phyloP scores from a whole-genome alignment of 2,797 vertebrate species.

The Chloroceryle inda region DNA sequence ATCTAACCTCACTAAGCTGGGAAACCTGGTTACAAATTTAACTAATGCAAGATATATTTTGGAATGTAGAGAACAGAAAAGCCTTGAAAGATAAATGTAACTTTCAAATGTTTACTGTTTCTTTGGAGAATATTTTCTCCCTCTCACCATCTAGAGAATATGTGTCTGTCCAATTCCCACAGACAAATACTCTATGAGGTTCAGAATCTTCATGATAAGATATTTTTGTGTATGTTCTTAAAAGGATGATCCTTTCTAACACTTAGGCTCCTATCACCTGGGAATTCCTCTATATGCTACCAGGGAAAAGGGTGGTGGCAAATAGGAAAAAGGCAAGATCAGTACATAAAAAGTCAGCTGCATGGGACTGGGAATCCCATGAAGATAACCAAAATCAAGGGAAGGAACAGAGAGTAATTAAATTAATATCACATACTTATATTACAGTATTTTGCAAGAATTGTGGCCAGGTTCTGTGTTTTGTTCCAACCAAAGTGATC shows the following conservation, averaged over 20 bases:
- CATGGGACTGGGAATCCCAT: not conserved
- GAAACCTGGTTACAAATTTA: not conserved
- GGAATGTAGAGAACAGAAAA: not conserved
- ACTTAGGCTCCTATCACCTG: not conserved
- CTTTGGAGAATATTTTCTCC: not conserved
- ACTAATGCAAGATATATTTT: not conserved
- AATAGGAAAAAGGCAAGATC: not conserved
- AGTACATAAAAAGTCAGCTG: not conserved
- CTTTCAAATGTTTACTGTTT: not conserved
- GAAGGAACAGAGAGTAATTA: not conserved
- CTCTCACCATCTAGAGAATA: not conserved
- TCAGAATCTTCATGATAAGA: not conserved
- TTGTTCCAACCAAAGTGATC: not conserved
- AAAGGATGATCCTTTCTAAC: not conserved
- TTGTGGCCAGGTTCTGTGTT: not conserved
- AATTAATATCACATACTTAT: not conserved
- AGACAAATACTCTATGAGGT: not conserved
- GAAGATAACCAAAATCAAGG: not conserved
- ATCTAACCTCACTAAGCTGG: not conserved
- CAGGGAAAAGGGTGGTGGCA: not conserved
- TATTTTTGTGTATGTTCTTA: not conserved
- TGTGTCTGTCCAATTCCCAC: not conserved
- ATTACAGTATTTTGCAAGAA: not conserved
- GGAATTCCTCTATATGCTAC: not conserved
- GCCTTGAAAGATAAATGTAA: not conserved